Evolutionary conservation across 2,888 invertebrate species (phyloP), one percentile per base, ranked within the genome.

Genomic region (Tetragonisca angustula): DNA sequence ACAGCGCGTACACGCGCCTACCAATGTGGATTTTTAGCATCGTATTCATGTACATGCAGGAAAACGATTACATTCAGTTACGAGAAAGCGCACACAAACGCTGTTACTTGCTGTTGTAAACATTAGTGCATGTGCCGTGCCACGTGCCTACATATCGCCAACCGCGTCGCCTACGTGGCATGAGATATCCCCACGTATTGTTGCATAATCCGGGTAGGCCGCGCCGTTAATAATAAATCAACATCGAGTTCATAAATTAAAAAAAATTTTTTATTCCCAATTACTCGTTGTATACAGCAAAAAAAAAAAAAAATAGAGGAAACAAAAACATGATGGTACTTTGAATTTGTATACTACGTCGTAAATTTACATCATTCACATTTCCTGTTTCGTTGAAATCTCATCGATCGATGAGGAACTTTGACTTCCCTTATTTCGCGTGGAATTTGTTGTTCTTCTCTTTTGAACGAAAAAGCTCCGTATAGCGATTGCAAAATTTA

Each of bases 121-220:
- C 87, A 83, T 64, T 81, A 72, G 17, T 69, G 76, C 90, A 90
- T 90, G 87, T 88, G 90, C 67, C 79, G 11, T 59, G 87, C 86
- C 86, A 89, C 89, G 90, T 91, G 92, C 83, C 79, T 70, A 75
- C 82, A 69, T 76, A 67, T 76, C 71, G 83, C 76, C 77, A 76
- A 74, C 71, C 65, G 50, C 68, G 67, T 74, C 78, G 81, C 64
- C 76, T 79, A 84, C 67, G 67, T 82, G 61, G 72, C 54, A 73
- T 79, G 52, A 77, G 68, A 79, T 64, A 77, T 79, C 72, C 72
- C 65, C 43, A 64, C 52, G 54, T 73, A 81, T 69, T 65, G 69
- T 90, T 89, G 76, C 88, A 79, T 88, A 88, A 89, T 89, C 64
- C 56, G 50, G 21, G 71, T 27, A 67, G 65, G 24, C 36, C 19